Evolutionary conservation across 2,113 vertebrate species (phyloP).

Genomic region (Panthera tigris): DNA sequence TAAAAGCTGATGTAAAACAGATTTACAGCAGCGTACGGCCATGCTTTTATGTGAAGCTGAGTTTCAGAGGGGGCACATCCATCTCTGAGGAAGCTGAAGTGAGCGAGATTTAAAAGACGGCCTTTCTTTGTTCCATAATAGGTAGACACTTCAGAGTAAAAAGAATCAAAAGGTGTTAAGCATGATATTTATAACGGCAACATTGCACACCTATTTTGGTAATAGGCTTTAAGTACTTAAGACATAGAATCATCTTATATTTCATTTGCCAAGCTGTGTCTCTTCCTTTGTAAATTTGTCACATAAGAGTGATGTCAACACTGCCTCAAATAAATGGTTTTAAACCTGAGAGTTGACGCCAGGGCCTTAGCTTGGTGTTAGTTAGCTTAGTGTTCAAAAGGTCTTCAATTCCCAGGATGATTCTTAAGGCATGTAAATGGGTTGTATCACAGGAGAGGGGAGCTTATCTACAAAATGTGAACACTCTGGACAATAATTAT

Average conservation of each 20-base stretch:
- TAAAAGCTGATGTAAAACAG: conserved; percentile 84
- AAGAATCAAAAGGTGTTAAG: conserved; percentile 82
- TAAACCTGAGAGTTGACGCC: conserved; percentile 38
- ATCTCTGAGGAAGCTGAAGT: conserved; percentile 79
- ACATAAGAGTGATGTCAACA: conserved; percentile 39
- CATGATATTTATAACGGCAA: conserved; percentile 74
- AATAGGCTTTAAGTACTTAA: conserved; percentile 83
- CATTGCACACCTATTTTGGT: conserved; percentile 79
- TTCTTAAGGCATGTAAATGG: not conserved
- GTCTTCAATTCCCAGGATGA: conserved; percentile 32
- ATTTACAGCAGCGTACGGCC: conserved; percentile 81
- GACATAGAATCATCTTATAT: conserved; percentile 82
- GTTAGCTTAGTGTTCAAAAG: conserved; percentile 49
- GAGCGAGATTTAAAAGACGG: conserved; percentile 85
- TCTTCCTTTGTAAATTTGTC: conserved; percentile 73
- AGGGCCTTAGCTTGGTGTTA: not conserved
- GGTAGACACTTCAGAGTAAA: conserved; percentile 80
- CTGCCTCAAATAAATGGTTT: conserved; percentile 52
- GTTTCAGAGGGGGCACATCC: conserved; percentile 82
- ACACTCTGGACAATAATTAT: conserved; percentile 11
- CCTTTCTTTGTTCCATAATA: conserved; percentile 86
- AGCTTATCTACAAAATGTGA: not conserved
- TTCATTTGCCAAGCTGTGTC: conserved; percentile 28
- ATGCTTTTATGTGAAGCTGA: conserved; percentile 84
- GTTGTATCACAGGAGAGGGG: not conserved